These are phyloP conservation scores for Florisuga fusca DNA, from an alignment of 2,797 vertebrate genomes.

Conservation along the genomic window DNA sequence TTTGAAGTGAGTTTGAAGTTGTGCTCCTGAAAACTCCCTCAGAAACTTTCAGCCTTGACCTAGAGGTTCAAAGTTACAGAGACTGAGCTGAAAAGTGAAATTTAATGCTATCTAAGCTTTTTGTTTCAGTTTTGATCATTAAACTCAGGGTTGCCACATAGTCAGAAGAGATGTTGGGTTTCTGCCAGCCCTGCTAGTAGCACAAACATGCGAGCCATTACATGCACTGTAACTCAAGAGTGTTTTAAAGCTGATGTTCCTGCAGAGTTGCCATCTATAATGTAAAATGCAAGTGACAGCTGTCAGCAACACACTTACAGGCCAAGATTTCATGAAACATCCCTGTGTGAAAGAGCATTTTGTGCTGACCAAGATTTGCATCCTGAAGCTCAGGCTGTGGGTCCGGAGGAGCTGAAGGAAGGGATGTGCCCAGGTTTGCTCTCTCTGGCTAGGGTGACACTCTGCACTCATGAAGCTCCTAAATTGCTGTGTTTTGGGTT, in stretches of 20 bases:
- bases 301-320: not conserved
- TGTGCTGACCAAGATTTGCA: not conserved
- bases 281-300: not conserved
- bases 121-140: constrained; percentile 62
- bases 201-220: not conserved
- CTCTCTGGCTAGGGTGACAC: not conserved
- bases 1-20: constrained; percentile 1
- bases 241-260: not conserved
- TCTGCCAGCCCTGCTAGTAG: constrained; percentile 27
- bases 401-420: not conserved
- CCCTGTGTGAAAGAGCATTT: not conserved
- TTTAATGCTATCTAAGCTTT: constrained; percentile 57
- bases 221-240: not conserved
- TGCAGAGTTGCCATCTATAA: not conserved
- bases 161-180: constrained; percentile 39
- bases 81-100: constrained; percentile 33
- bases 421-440: not conserved
- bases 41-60: constrained; percentile 50
- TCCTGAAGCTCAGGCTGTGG: not conserved
- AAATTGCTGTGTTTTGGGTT: not conserved
- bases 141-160: constrained; percentile 23
- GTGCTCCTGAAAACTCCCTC: not conserved
- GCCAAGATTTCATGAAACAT: not conserved
- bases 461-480: not conserved
- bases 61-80: constrained; percentile 19